These are phyloP conservation scores for Toxotes chatareus DNA, from an alignment of 2,113 vertebrate genomes.

Conservation along the genomic window DNA sequence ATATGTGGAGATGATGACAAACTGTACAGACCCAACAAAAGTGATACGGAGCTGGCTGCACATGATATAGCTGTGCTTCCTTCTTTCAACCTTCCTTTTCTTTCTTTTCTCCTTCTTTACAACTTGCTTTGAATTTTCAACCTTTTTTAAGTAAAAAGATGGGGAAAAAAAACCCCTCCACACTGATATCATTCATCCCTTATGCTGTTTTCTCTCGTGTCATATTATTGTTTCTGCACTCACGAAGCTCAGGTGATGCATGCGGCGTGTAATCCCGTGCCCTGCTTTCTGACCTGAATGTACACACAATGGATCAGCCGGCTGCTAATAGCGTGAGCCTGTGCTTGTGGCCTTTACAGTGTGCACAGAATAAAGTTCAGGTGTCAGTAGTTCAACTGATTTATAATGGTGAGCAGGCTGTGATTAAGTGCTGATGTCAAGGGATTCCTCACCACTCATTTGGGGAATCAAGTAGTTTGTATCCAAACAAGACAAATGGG, in stretches of 20 bases:
- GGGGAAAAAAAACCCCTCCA: not conserved
- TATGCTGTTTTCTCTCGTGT: slow-evolving; percentile 45
- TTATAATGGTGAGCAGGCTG: slow-evolving; percentile 83
- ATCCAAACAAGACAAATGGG: slow-evolving; percentile 84
- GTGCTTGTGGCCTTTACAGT: slow-evolving; percentile 83
- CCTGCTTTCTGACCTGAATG: slow-evolving; percentile 84
- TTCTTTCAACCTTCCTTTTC: too few relatives aligned
- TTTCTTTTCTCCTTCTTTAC: not conserved
- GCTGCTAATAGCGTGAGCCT: slow-evolving; percentile 73
- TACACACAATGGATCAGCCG: slow-evolving; percentile 83
- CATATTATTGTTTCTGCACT: slow-evolving; percentile 51
- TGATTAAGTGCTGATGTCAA: slow-evolving; percentile 83
- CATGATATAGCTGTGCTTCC: not conserved
- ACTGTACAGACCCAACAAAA: not conserved
- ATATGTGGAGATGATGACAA: not conserved
- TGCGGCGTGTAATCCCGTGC: slow-evolving; percentile 43
- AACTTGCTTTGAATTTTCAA: not conserved
- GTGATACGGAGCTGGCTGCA: not conserved
- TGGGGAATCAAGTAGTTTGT: slow-evolving; percentile 84
- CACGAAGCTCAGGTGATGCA: slow-evolving; percentile 69
- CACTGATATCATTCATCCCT: slow-evolving; percentile 25
- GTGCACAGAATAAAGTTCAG: slow-evolving; percentile 84
- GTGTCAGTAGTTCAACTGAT: slow-evolving; percentile 87
- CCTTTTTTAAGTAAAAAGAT: not conserved
- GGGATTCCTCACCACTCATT: slow-evolving; percentile 82